A percentile compares a stretch with the other conserved stretches of the same genome.
phyloP scores from a whole-genome alignment of 2,888 invertebrate species.

The Troilus luridus region DNA sequence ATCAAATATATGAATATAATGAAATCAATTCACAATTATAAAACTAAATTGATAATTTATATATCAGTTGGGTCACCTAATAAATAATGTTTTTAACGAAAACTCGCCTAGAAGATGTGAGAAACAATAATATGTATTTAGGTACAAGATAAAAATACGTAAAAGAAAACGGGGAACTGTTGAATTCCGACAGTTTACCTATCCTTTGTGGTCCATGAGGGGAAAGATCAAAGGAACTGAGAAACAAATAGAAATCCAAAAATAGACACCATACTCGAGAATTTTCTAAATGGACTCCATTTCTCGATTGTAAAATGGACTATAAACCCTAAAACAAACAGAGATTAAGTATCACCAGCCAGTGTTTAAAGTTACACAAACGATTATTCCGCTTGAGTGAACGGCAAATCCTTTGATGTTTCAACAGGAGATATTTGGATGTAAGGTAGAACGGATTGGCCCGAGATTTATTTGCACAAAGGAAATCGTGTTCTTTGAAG shows the following conservation, averaged over 20 bases:
- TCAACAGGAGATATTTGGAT: constrained; percentile 50
- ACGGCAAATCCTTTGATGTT: constrained; percentile 60
- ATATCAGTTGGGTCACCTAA: background rate
- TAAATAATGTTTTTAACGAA: background rate
- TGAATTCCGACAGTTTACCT: constrained; percentile 50
- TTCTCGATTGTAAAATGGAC: constrained; percentile 35
- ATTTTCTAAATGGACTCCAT: constrained; percentile 50
- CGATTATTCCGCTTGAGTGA: constrained; percentile 59
- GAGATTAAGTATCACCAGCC: background rate
- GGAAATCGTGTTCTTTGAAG: constrained; percentile 39
- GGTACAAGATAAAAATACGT: constrained; percentile 13
- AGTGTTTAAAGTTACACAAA: constrained; percentile 49
- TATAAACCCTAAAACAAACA: constrained; percentile 43
- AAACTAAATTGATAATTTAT: background rate
- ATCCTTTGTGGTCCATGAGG: constrained; percentile 58
- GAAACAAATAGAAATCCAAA: constrained; percentile 60
- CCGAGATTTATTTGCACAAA: constrained; percentile 51
- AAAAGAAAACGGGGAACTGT: constrained; percentile 13
- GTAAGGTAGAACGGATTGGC: background rate
- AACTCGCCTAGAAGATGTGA: background rate
- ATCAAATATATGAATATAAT: background rate
- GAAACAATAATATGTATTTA: background rate
- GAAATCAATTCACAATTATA: background rate
- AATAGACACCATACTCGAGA: constrained; percentile 53
- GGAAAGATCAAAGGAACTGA: constrained; percentile 56